phyloP scores from a whole-genome alignment of 2,888 invertebrate genomes.

The Hylaea fasciaria region DNA sequence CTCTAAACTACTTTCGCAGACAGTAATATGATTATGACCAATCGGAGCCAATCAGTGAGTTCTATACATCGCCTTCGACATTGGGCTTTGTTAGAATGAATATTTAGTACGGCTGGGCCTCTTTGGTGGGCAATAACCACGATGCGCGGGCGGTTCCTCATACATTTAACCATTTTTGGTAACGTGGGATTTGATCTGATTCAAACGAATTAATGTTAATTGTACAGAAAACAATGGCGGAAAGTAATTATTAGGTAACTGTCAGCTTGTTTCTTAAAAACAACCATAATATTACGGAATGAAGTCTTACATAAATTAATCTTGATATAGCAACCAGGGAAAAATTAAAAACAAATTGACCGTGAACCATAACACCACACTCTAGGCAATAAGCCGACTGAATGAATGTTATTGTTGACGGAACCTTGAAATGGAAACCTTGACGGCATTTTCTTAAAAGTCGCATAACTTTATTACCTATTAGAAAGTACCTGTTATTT shows the following conservation, averaged over 20 bases:
- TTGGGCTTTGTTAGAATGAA: conserved; percentile 25
- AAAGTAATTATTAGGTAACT: conserved; percentile 5
- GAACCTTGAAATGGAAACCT: conserved; percentile 50
- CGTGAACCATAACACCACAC: conserved; percentile 50
- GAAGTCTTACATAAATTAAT: conserved; percentile 20
- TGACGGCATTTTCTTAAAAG: conserved; percentile 41
- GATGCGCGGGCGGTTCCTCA: conserved; percentile 40
- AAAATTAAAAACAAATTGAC: conserved; percentile 46
- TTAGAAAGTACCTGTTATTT: conserved; percentile 17
- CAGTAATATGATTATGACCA: conserved; percentile 23
- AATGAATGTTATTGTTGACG: conserved; percentile 47
- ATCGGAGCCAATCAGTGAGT: conserved; percentile 25
- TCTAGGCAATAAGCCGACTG: conserved; percentile 48
- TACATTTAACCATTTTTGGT: conserved; percentile 48
- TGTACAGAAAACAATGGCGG: conserved; percentile 20
- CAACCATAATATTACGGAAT: conserved; percentile 1
- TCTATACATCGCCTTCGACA: conserved; percentile 7
- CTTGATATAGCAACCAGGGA: conserved; percentile 32
- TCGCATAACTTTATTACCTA: conserved; percentile 31
- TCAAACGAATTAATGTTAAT: conserved; percentile 40
- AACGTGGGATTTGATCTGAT: conserved; percentile 49
- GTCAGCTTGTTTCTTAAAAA: neutral
- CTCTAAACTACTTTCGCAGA: conserved; percentile 15
- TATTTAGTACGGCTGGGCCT: conserved; percentile 32
- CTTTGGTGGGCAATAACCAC: conserved; percentile 35